Evolutionary conservation across 1,140 invertebrate species (phyloP), one percentile per base, ranked within the genome.

Genomic region (Brachionus angularis): DNA sequence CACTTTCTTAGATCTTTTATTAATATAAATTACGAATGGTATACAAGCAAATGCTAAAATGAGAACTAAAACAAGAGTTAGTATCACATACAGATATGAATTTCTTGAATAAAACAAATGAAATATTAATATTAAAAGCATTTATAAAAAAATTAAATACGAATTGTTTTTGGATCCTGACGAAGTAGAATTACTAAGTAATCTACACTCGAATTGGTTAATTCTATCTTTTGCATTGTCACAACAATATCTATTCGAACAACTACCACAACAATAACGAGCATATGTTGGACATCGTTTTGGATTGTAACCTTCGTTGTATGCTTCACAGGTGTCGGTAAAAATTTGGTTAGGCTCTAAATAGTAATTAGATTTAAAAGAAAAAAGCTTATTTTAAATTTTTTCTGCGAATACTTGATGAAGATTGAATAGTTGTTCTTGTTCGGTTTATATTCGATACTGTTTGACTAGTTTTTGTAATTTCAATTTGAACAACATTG

Each of bases 1-100:
- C 7, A 23, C 27, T 36, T 58, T 58, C 39, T 58, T 58, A 14
- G 53, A 58, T 39, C 53, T 16, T 33, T 58, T 58, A 36, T 58
- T 58, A n/a, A 58, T 36, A 58, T 39, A 58, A 23, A 58, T 58
- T 39, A 58, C 53, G 39, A 58, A 58, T 39, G 53, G 53, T 36
- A 58, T 58, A 8, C 53, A 58, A 23, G 53, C 53, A 58, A 58
- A 58, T 10, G 53, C 53, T 18, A 58, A 58, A n/a, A 58, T 18
- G 7, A 58, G 53, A 16, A 58, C 53, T 58, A 58, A 58, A 58
- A 58, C 25, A 18, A 58, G 53, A 23, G 33, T 58, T 36, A 58
- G 5, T 21, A 58, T 58, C 21, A 58, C 53, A 58, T 42, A 58
- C 21, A 58, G 34, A 58, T 58, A 58, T 4, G 53, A 58, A 39